Evolutionary conservation across 2,113 vertebrate species (phyloP).

Genomic region (Mus spicilegus): DNA sequence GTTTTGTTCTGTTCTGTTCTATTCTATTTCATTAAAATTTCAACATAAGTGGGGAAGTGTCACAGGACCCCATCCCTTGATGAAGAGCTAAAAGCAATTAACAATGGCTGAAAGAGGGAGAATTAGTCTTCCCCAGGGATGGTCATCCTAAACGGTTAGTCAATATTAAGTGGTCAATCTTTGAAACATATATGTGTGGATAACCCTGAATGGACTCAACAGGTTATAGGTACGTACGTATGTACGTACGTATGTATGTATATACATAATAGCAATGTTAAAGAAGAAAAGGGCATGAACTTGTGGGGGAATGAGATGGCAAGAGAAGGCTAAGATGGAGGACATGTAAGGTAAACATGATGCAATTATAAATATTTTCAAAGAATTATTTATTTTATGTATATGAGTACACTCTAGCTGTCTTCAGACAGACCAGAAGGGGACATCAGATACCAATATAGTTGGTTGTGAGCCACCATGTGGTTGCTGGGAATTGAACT

Average conservation of each 20-base stretch:
- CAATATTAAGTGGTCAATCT: background rate
- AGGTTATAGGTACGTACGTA: background rate
- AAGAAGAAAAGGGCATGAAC: background rate
- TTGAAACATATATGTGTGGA: background rate
- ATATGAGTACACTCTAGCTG: too few relatives aligned
- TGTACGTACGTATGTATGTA: background rate
- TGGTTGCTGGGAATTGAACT: too few relatives aligned
- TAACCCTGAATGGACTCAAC: background rate
- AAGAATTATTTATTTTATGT: too few relatives aligned
- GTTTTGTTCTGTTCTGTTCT: constrained; percentile 11
- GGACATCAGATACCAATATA: too few relatives aligned
- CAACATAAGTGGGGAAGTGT: background rate
- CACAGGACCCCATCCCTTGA: background rate
- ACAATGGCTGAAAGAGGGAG: background rate
- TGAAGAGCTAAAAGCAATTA: background rate
- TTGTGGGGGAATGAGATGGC: background rate
- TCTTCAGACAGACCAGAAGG: too few relatives aligned
- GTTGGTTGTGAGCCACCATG: too few relatives aligned
- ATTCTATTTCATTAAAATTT: background rate
- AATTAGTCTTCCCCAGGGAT: background rate
- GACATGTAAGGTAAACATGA: background rate
- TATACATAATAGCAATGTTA: background rate
- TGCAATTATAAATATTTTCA: background rate
- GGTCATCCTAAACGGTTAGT: background rate
- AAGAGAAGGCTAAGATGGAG: background rate